These are phyloP conservation scores for Drosophila melanica DNA, from an alignment of 1,140 invertebrate species.

Conservation along the genomic window DNA sequence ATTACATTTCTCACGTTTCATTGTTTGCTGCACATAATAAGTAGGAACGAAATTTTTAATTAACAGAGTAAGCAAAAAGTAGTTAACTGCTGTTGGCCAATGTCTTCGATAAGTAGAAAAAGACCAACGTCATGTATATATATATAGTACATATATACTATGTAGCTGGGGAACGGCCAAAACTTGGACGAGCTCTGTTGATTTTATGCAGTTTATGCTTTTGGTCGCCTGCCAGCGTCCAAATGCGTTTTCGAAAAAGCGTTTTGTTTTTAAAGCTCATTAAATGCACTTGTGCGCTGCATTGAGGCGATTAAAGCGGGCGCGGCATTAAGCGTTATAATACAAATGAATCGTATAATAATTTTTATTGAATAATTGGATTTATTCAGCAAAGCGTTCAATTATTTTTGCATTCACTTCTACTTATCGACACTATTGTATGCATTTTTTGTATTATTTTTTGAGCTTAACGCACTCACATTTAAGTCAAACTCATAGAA, in stretches of 20 bases:
- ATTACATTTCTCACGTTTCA: constrained; percentile 43
- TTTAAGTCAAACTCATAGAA: constrained; percentile 58
- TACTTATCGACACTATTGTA: constrained; percentile 4
- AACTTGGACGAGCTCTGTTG: constrained; percentile 20
- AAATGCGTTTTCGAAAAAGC: constrained; percentile 11
- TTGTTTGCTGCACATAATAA: constrained; percentile 46
- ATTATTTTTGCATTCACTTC: constrained; percentile 18
- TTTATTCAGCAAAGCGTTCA: constrained; percentile 40
- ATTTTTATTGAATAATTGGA: constrained; percentile 75
- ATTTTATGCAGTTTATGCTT: constrained; percentile 30
- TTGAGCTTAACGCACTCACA: constrained; percentile 10
- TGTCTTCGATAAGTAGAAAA: constrained; percentile 41
- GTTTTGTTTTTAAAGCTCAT: constrained; percentile 64
- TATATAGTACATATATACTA: constrained; percentile 11
- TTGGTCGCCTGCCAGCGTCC: constrained; percentile 4
- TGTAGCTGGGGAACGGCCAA: neutral
- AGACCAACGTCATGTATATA: constrained; percentile 9
- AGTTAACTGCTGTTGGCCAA: constrained; percentile 20
- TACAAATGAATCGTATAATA: constrained; percentile 70
- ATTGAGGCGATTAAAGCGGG: constrained; percentile 52
- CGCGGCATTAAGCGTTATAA: constrained; percentile 42
- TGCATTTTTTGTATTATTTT: constrained; percentile 3
- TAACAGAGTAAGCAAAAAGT: constrained; percentile 46
- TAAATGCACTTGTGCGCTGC: constrained; percentile 59
- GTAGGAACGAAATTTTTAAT: constrained; percentile 45